A percentile compares a stretch with the other conserved stretches of the same genome.
These are phyloP conservation scores for Sebastolobus altivelis DNA, from an alignment of 2,797 vertebrate genomes.

Conservation along the genomic window DNA sequence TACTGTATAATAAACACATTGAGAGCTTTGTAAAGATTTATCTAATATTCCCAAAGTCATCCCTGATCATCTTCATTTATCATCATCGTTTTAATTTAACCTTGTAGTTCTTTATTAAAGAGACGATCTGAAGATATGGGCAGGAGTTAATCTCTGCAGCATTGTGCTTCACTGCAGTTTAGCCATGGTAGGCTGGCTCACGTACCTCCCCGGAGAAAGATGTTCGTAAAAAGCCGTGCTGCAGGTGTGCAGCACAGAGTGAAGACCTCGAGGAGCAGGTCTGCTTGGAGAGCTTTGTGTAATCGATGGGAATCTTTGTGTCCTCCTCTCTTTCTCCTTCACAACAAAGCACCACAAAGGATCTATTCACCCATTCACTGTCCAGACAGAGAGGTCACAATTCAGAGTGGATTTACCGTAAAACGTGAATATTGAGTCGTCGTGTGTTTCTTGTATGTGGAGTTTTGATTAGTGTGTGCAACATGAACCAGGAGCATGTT, in stretches of 20 bases:
- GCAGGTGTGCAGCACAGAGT: neutral
- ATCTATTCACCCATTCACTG: neutral
- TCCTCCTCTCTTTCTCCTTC: conserved; percentile 10
- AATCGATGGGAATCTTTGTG: neutral
- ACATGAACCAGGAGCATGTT: neutral
- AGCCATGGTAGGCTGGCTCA: conserved; percentile 79
- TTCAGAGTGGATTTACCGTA: neutral
- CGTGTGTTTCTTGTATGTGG: neutral
- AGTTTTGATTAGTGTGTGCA: neutral
- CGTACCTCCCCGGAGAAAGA: conserved; percentile 59
- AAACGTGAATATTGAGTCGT: neutral
- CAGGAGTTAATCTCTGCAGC: conserved; percentile 79
- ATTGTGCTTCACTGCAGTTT: conserved; percentile 81
- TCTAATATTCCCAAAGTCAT: neutral
- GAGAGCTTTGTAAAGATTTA: neutral
- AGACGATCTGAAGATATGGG: conserved; percentile 66
- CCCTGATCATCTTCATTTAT: neutral
- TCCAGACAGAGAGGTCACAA: neutral
- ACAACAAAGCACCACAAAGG: conserved; percentile 2
- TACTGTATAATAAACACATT: too few species aligned
- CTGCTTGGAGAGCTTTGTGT: neutral
- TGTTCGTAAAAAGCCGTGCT: conserved; percentile 7
- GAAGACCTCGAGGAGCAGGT: neutral
- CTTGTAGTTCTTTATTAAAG: too few species aligned
- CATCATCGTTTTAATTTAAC: neutral